phyloP scores from a whole-genome alignment of 2,113 vertebrate genomes.

The Otocyon megalotis region DNA sequence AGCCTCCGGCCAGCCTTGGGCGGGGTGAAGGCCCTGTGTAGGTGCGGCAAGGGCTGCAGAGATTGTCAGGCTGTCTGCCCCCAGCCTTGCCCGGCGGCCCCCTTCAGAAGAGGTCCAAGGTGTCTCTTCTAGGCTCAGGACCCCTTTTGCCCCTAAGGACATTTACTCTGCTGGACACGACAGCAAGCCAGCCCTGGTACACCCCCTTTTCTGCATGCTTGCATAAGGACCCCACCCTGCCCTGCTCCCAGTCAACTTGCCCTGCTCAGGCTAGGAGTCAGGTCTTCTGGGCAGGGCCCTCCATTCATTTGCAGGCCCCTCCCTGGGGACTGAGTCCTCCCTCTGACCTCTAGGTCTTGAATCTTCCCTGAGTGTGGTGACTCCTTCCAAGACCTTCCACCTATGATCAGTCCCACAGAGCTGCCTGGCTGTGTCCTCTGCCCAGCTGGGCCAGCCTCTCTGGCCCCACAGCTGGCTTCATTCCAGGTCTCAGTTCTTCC shows the following conservation, averaged over 20 bases:
- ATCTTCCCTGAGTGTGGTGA: neutral
- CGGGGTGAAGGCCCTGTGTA: neutral
- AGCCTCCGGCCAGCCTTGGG: neutral
- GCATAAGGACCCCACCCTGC: rapidly evolving
- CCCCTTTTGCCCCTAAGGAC: neutral
- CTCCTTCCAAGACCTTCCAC: neutral
- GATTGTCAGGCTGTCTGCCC: neutral
- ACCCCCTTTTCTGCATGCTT: neutral
- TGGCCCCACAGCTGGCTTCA: neutral
- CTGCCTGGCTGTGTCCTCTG: neutral
- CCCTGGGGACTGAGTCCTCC: neutral
- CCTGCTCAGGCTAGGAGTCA: no score
- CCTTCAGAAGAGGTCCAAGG: neutral
- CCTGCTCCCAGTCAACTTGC: neutral
- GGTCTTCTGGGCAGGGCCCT: neutral
- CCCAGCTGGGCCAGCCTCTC: neutral
- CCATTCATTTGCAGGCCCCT: neutral
- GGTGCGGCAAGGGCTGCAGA: neutral
- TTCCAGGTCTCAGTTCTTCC: neutral
- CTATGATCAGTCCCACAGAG: no score
- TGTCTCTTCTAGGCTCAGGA: neutral
- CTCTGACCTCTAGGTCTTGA: neutral
- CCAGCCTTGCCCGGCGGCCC: neutral
- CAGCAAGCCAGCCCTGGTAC: rapidly evolving
- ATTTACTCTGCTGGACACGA: neutral